Conservation (phyloP, 2,797 vertebrate species). For the Hyperoplus lanceolatus region DNA sequence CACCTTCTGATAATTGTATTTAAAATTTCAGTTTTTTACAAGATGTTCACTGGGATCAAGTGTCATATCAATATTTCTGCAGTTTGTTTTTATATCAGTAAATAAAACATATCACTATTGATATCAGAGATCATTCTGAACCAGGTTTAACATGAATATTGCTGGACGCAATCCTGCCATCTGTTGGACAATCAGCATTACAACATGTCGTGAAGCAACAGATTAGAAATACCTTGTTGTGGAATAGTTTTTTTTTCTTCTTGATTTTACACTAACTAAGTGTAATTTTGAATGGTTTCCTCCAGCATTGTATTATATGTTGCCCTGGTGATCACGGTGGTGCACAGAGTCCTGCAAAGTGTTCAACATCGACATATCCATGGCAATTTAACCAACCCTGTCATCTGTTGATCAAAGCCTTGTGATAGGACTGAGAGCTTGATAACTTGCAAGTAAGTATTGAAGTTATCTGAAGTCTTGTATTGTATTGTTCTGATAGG, state of each 20-base stretch:
- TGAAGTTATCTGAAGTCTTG: too few relatives aligned
- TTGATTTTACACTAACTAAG: background rate
- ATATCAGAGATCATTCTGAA: background rate
- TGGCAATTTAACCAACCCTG: background rate
- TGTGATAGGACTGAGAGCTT: background rate
- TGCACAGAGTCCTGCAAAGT: background rate
- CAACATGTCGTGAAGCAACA: conserved; percentile 3
- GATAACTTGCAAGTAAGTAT: too few relatives aligned
- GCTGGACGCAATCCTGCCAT: conserved; percentile 2
- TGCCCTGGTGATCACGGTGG: background rate
- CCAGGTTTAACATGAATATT: background rate
- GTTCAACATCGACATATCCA: background rate
- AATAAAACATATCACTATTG: background rate
- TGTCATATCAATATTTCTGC: background rate
- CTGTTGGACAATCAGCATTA: conserved; percentile 9
- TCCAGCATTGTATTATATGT: background rate
- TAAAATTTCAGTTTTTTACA: background rate
- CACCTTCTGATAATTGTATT: background rate
- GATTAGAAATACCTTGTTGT: background rate
- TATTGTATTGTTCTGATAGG: too few relatives aligned
- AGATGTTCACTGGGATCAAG: background rate
- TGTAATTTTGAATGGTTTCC: background rate
- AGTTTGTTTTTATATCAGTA: too few relatives aligned
- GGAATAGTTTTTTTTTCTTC: too few relatives aligned
- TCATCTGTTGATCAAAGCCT: background rate